phyloP scores from a whole-genome alignment of 2,888 invertebrate species.

The Cetonia aurata region DNA sequence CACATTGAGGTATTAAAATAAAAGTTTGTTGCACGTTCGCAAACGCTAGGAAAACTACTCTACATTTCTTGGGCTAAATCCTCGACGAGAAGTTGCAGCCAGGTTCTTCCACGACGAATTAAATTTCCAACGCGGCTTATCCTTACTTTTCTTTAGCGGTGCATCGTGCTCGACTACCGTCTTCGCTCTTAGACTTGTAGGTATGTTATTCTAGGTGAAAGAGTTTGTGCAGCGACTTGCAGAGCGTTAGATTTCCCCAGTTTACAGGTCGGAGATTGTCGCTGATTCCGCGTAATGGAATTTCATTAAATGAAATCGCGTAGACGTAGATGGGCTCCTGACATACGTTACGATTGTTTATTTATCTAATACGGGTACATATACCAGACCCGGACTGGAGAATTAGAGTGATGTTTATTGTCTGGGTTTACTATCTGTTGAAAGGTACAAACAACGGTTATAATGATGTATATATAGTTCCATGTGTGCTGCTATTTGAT shows the following conservation, averaged over 20 bases:
- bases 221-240: conserved; percentile 21
- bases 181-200: conserved; percentile 19
- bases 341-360: conserved; percentile 18
- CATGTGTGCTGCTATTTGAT: no score
- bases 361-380: background rate
- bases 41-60: background rate
- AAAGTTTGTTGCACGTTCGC: background rate
- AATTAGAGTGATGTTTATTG: conserved; percentile 11
- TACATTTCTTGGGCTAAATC: conserved; percentile 13
- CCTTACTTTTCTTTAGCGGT: conserved; percentile 7
- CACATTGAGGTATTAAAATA: no score
- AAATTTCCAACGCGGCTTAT: conserved; percentile 15
- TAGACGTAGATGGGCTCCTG: conserved; percentile 11
- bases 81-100: background rate
- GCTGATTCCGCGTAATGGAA: conserved; percentile 42
- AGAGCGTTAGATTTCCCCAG: conserved; percentile 31
- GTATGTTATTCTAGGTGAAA: conserved; percentile 23
- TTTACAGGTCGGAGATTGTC: conserved; percentile 36
- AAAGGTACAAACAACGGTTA: no score
- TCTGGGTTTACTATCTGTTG: background rate
- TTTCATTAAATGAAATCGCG: conserved; percentile 42
- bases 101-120: background rate
- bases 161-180: background rate
- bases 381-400: conserved; percentile 6
- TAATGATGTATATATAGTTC: no score